A percentile compares a stretch with the other conserved stretches of the same genome.
Conservation (phyloP, 2,113 vertebrate genomes). For the Orthochromis malagaraziensis region DNA sequence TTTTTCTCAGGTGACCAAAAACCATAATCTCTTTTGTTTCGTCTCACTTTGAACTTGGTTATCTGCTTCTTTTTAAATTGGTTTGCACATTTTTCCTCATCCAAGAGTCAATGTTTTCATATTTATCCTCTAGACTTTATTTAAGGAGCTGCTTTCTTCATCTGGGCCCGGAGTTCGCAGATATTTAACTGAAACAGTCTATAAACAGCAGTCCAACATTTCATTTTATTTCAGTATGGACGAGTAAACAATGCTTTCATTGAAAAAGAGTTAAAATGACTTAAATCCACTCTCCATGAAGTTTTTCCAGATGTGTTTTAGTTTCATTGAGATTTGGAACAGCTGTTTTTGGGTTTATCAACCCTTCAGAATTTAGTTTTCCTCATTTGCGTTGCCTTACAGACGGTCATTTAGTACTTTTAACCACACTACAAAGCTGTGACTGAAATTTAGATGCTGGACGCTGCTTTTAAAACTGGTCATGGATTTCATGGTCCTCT, state of each 20-base stretch:
- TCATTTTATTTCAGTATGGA: not conserved
- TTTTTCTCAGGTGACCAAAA: not conserved
- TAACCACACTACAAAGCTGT: not conserved
- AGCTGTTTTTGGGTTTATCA: not conserved
- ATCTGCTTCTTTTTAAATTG: not conserved
- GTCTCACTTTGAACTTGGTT: not conserved
- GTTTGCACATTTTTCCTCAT: not conserved
- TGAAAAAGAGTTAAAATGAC: not conserved
- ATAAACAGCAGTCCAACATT: not conserved
- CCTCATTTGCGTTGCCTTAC: not conserved
- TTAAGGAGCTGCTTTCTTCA: not conserved
- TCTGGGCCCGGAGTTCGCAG: not conserved
- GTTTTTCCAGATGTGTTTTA: not conserved
- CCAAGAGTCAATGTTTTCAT: not conserved
- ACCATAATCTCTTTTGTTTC: not conserved
- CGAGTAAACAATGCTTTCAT: not conserved
- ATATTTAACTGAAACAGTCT: not conserved
- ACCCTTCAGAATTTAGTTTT: not conserved
- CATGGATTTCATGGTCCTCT: not conserved
- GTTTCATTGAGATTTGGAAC: not conserved
- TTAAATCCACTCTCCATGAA: not conserved
- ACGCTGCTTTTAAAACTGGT: not conserved
- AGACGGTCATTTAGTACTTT: not conserved
- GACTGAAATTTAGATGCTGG: not conserved
- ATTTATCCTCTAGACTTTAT: not conserved